Percentiles rank a stretch among this genome's conserved stretches.
Evolutionary conservation across 2,797 vertebrate genomes (phyloP).

Genomic region (Gephyroberyx darwinii): DNA sequence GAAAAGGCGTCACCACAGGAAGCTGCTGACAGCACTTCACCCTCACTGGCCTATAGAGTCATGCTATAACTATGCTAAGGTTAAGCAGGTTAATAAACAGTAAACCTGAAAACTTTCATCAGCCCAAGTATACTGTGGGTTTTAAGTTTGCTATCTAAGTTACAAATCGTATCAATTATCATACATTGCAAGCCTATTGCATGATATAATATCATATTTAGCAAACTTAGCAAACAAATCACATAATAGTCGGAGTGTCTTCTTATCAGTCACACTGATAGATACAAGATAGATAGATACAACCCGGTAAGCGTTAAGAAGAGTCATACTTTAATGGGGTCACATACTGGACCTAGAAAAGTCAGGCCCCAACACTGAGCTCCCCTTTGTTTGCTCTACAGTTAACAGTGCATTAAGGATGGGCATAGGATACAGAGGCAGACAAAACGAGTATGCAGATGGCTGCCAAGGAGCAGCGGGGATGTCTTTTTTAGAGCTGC

Average conservation of each 20-base stretch:
- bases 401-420: slow-evolving; percentile 41
- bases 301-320: slow-evolving; percentile 48
- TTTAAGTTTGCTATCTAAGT: not conserved
- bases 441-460: slow-evolving; percentile 60
- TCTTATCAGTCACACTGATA: not conserved
- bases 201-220: not conserved
- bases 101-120: not conserved
- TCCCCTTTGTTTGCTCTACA: slow-evolving; percentile 42
- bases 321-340: slow-evolving; percentile 61
- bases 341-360: slow-evolving; percentile 48
- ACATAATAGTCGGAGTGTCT: not conserved
- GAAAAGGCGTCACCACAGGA: not conserved
- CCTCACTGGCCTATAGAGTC: not conserved
- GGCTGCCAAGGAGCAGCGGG: slow-evolving; percentile 56
- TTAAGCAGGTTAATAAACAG: not conserved
- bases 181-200: no score
- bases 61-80: not conserved
- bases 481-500: slow-evolving; percentile 69
- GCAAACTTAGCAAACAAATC: not conserved
- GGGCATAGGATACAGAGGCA: slow-evolving; percentile 50
- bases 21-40: not conserved
- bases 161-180: not conserved
- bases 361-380: slow-evolving; percentile 30
- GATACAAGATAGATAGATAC: not conserved
- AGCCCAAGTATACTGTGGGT: not conserved